Conservation (phyloP, 2,888 invertebrate genomes). For the Drepanosiphum platanoidis region DNA sequence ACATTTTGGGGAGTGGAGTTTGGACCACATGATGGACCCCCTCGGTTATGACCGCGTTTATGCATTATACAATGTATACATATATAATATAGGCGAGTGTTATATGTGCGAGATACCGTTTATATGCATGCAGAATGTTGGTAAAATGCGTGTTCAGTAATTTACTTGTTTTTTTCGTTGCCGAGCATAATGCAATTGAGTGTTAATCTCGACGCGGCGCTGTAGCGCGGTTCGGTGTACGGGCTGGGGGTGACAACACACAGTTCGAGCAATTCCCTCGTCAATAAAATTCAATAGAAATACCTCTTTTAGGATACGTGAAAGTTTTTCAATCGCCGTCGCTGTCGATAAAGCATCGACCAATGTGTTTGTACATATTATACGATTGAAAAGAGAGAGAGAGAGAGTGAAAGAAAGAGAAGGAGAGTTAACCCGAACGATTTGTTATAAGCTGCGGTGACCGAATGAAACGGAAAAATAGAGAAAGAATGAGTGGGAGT, state of each 20-base stretch:
- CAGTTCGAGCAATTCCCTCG: constrained; percentile 19
- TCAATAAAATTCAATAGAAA: constrained; percentile 38
- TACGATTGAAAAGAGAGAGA: background rate
- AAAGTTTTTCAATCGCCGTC: constrained; percentile 43
- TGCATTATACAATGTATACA: background rate
- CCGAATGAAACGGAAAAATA: background rate
- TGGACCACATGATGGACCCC: too few relatives aligned
- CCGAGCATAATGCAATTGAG: background rate
- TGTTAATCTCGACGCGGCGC: constrained; percentile 1
- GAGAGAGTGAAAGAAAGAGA: background rate
- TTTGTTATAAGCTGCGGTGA: constrained; percentile 21
- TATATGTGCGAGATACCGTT: background rate
- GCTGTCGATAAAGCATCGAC: constrained; percentile 29
- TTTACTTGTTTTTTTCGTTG: background rate
- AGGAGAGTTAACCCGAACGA: background rate
- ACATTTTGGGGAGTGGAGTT: too few relatives aligned
- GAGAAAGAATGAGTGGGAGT: background rate
- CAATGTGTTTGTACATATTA: constrained; percentile 39
- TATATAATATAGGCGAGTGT: background rate
- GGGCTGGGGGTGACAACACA: background rate
- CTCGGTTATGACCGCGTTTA: too few relatives aligned
- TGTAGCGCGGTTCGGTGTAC: background rate
- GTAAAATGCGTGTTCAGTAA: background rate
- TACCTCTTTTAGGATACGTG: constrained; percentile 24
- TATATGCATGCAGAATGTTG: background rate